phyloP scores from a whole-genome alignment of 2,797 vertebrate genomes.

The Sebastes trivittatus region DNA sequence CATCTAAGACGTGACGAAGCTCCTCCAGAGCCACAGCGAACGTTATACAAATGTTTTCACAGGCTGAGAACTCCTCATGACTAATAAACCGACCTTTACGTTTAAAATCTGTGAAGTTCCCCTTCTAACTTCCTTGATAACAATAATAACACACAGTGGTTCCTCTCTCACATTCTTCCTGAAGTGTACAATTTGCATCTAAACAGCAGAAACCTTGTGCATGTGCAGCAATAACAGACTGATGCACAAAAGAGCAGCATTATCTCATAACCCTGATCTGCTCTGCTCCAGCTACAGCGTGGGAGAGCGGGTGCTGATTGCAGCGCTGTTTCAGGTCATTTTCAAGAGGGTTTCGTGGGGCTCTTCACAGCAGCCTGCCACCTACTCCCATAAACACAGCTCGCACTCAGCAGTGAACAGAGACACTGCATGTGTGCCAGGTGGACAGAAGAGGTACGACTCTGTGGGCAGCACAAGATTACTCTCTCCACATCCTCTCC shows the following conservation, averaged over 20 bases:
- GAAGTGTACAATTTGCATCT: background rate
- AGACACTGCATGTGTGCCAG: background rate
- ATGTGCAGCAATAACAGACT: background rate
- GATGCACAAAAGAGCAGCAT: background rate
- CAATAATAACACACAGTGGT: background rate
- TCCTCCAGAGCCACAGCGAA: background rate
- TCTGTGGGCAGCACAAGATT: constrained; percentile 19
- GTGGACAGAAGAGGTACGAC: background rate
- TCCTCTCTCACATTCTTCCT: background rate
- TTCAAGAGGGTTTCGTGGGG: background rate
- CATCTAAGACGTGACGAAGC: background rate
- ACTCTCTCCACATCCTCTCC: background rate
- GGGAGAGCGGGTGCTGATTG: background rate
- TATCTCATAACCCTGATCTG: background rate
- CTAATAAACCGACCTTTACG: background rate
- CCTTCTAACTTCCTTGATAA: background rate
- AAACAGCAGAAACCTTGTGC: background rate
- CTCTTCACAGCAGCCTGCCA: constrained; percentile 4
- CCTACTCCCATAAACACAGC: constrained; percentile 13
- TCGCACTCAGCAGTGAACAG: background rate
- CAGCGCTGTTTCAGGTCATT: background rate
- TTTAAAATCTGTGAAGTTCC: background rate
- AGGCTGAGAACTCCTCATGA: background rate
- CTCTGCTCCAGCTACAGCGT: background rate
- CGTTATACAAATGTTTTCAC: background rate